Evolutionary conservation across 2,888 invertebrate genomes (phyloP), one percentile per base, ranked within the genome.

Genomic region (Branchellion lobata): DNA sequence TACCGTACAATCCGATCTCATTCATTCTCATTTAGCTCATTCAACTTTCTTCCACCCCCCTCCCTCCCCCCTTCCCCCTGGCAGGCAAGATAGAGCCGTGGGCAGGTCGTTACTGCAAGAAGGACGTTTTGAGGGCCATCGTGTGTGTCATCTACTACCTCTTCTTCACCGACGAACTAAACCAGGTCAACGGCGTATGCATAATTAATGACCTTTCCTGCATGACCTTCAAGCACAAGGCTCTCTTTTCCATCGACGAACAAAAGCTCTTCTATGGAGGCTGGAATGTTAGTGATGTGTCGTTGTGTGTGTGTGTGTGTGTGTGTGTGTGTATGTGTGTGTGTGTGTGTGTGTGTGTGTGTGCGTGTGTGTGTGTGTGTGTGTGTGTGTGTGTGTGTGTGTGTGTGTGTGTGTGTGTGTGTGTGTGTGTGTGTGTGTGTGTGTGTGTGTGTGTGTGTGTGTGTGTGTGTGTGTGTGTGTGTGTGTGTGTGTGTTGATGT

Each of bases 131-230:
- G 34, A 72, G 80, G 65, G 73, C 79, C 31, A 65, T 81, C 36
- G 79, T 77, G 27, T 57, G 76, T 21, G 68, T 79, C 51, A 79
- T 68, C 21, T 77, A 79, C 74, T 51, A 75, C n/a, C 36, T 72
- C 51, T 77, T 78, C 69, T 76, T 81, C 73, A 57, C 24, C 36
- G 36, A 80, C 27, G 82, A 82, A 51, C 18, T 21, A 8, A 79
- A 34, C 36, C 81, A 81, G 65, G 80, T 82, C 18, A 80, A 80
- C 80, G 82, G 82, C 0, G n/a, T 81, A n/a, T 31, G 72, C 78
- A 68, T 75, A 79, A 31, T 82, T 57, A 74, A 81, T 57, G 82
- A 82, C 65, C 72, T 80, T 27, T 78, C 80, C 36, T 75, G 80
- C 47, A 75, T 81, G 68, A 76, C 72, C 65, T 69, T 80, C 72